phyloP scores from a whole-genome alignment of 1,140 invertebrate species.

The Eubasilissa regina region DNA sequence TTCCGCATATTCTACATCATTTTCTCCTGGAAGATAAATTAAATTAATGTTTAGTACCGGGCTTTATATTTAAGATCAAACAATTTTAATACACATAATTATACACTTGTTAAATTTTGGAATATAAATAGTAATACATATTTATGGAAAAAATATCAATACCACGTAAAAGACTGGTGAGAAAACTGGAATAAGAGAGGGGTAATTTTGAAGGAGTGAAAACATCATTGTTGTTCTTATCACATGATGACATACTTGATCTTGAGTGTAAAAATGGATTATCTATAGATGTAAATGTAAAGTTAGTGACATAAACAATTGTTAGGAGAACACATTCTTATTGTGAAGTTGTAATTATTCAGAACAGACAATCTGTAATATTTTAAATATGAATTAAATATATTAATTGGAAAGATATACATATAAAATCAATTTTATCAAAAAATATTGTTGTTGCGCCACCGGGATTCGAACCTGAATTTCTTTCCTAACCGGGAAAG shows the following conservation, averaged over 20 bases:
- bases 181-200: slow-evolving; percentile 2
- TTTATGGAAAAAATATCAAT: background rate
- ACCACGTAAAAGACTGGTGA: background rate
- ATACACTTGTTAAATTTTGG: no score
- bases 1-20: slow-evolving; percentile 82
- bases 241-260: slow-evolving; percentile 34
- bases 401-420: no score
- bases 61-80: background rate
- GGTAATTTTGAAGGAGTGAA: background rate
- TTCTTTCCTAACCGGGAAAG: no score
- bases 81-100: no score
- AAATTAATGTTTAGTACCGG: background rate
- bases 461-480: no score
- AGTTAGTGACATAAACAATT: background rate
- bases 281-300: slow-evolving; percentile 38
- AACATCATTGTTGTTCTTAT: slow-evolving; percentile 9
- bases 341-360: no score
- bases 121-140: background rate
- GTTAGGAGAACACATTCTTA: no score
- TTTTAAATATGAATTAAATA: no score
- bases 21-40: slow-evolving; percentile 75
- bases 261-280: slow-evolving; percentile 19
- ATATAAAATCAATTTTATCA: no score
- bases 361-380: no score
- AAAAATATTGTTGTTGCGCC: no score